phyloP scores from a whole-genome alignment of 2,113 vertebrate species.

The Xyrauchen texanus region DNA sequence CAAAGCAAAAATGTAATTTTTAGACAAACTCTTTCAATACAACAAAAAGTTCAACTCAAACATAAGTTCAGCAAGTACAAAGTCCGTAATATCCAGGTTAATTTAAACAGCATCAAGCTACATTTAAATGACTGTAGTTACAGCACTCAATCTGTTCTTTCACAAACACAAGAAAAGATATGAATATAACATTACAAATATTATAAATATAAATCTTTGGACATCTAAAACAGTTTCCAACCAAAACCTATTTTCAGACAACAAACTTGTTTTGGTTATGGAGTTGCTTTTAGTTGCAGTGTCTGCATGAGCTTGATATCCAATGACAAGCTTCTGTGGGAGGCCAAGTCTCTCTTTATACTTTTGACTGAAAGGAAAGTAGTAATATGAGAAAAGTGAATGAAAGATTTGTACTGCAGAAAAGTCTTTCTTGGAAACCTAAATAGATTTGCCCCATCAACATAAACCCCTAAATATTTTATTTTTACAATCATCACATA shows the following conservation, averaged over 20 bases:
- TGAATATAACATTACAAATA: neutral
- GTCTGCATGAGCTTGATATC: slow-evolving; percentile 83
- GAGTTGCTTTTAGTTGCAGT: slow-evolving; percentile 83
- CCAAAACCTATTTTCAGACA: slow-evolving; percentile 66
- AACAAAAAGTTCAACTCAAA: neutral
- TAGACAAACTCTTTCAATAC: neutral
- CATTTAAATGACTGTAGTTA: neutral
- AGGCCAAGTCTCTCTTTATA: slow-evolving; percentile 83
- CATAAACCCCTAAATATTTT: too few species aligned
- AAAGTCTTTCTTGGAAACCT: neutral
- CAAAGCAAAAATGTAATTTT: neutral
- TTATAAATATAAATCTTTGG: neutral
- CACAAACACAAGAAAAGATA: neutral
- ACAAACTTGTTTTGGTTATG: slow-evolving; percentile 83
- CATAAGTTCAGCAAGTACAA: neutral
- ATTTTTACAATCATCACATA: too few species aligned
- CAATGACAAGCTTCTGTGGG: slow-evolving; percentile 78
- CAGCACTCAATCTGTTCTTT: too few species aligned
- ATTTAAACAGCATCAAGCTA: neutral
- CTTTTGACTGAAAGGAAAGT: slow-evolving; percentile 65
- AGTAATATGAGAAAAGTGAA: neutral
- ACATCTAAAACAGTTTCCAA: neutral
- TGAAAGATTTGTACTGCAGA: too few species aligned
- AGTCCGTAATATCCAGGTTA: neutral
- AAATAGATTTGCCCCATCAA: too few species aligned